Evolutionary conservation across 2,888 invertebrate genomes (phyloP).

Genomic region (Brachynemurus nebulosus): DNA sequence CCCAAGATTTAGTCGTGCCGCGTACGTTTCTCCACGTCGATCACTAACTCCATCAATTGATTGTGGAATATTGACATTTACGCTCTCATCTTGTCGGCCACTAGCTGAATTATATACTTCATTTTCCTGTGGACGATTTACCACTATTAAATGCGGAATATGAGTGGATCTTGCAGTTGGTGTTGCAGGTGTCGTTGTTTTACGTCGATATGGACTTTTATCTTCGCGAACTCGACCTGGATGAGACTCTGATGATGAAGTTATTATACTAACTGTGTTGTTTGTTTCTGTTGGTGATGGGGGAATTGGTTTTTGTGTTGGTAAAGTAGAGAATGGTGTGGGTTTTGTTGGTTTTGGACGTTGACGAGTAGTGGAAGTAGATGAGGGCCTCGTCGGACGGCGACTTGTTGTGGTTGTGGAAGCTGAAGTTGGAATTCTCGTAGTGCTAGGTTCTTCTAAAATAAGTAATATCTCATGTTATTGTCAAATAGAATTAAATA

Average conservation of each 20-base stretch:
- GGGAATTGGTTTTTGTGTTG: constrained; percentile 31
- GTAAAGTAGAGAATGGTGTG: constrained; percentile 14
- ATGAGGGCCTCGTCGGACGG: constrained; percentile 19
- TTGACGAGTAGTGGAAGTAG: constrained; percentile 19
- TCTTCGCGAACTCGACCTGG: constrained; percentile 25
- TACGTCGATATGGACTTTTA: constrained; percentile 24
- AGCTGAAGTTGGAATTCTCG: constrained; percentile 28
- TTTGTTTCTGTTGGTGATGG: constrained; percentile 28
- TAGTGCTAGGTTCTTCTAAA: not conserved
- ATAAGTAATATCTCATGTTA: not conserved
- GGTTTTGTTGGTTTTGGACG: constrained; percentile 29
- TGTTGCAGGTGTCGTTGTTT: constrained; percentile 31
- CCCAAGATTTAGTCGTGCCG: constrained; percentile 66
- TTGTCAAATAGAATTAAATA: not conserved
- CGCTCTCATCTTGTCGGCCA: constrained; percentile 45
- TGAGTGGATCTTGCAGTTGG: constrained; percentile 33
- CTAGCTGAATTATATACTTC: constrained; percentile 41
- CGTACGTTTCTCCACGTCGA: constrained; percentile 36
- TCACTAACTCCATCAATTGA: constrained; percentile 45
- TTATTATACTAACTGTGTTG: constrained; percentile 24
- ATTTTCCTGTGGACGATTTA: constrained; percentile 62
- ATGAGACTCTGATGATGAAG: constrained; percentile 22
- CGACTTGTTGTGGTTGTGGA: constrained; percentile 23
- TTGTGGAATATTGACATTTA: constrained; percentile 50
- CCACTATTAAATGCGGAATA: constrained; percentile 30